Evolutionary conservation across 2,888 invertebrate species (phyloP).

Genomic region (Acheta domesticus): DNA sequence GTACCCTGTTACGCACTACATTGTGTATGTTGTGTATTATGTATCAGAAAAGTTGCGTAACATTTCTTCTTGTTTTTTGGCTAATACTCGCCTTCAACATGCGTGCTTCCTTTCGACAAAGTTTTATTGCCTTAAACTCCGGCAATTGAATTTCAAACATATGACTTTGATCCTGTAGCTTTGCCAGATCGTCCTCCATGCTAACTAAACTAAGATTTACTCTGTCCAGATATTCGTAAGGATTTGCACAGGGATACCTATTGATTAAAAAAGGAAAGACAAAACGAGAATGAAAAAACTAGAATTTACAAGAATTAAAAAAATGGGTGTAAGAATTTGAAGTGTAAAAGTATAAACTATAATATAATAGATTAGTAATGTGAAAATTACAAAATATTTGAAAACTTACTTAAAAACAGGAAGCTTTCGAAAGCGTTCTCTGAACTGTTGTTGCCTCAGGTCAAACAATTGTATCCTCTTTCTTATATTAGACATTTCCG

Average conservation of each 20-base stretch:
- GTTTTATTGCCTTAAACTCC: constrained; percentile 73
- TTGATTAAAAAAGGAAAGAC: constrained; percentile 48
- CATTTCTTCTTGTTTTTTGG: too few relatives aligned
- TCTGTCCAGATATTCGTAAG: constrained; percentile 67
- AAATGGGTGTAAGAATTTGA: background rate
- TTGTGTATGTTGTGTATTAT: too few relatives aligned
- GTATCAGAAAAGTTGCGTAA: too few relatives aligned
- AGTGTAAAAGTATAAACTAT: too few relatives aligned
- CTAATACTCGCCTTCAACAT: constrained; percentile 58
- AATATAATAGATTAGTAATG: too few relatives aligned
- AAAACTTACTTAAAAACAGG: constrained; percentile 48
- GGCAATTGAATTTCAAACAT: constrained; percentile 84
- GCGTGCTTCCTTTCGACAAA: constrained; percentile 72
- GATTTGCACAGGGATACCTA: constrained; percentile 60
- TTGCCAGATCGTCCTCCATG: constrained; percentile 66
- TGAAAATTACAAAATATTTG: too few relatives aligned
- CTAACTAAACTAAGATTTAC: constrained; percentile 61
- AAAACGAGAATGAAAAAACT: background rate
- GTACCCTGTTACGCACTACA: too few relatives aligned
- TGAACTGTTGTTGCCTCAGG: constrained; percentile 69
- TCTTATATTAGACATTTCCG: constrained; percentile 82
- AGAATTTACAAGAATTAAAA: background rate
- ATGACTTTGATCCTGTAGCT: constrained; percentile 67
- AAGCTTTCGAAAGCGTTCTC: constrained; percentile 65
- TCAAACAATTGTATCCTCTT: constrained; percentile 79